Conservation (phyloP, 2,113 vertebrate species). For the Dasyprocta punctata region DNA sequence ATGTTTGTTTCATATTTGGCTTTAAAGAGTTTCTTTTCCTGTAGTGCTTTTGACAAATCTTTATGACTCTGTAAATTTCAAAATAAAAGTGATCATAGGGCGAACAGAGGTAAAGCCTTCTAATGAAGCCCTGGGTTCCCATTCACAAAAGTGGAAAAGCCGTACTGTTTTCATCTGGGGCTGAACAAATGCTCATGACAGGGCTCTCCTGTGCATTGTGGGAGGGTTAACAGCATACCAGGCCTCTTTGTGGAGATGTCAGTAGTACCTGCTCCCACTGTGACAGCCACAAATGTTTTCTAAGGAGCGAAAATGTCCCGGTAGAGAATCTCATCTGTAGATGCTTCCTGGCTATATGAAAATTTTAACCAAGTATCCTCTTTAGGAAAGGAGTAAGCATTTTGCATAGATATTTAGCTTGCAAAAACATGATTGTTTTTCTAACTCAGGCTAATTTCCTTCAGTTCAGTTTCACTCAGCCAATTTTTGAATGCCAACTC, state of each 20-base stretch:
- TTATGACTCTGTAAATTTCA: not conserved
- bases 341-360: not conserved
- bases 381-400: not conserved
- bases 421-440: not conserved
- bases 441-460: not conserved
- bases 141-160: not conserved
- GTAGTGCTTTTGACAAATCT: not conserved
- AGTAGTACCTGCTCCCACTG: not conserved
- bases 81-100: not conserved
- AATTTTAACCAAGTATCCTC: not conserved
- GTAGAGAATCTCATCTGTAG: not conserved
- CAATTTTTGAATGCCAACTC: not conserved
- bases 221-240: not conserved
- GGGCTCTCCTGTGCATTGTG: not conserved
- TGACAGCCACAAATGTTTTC: not conserved
- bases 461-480: not conserved
- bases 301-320: not conserved
- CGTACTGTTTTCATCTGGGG: not conserved
- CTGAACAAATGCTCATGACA: not conserved
- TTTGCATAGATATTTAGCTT: conserved; percentile 40
- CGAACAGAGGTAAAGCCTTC: not conserved
- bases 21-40: not conserved
- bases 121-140: not conserved
- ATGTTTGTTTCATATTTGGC: not conserved
- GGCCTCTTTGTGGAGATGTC: not conserved